Conservation (phyloP, 1,140 invertebrate genomes). For the Oncopeltus fasciatus region DNA sequence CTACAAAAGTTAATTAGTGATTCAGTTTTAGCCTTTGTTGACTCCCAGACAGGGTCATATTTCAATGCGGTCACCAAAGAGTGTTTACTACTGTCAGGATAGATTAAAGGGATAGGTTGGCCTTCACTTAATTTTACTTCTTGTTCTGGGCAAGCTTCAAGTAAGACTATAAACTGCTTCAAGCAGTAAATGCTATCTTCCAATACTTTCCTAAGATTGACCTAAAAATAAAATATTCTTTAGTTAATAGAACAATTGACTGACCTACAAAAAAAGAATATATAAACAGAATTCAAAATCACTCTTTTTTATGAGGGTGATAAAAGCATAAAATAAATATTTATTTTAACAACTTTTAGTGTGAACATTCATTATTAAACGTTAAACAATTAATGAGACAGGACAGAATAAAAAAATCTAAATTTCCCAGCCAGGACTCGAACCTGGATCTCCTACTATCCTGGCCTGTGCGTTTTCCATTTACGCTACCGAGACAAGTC, state of each 20-base stretch:
- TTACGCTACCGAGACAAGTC: too few relatives aligned
- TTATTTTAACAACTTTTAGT: too few relatives aligned
- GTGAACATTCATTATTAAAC: too few relatives aligned
- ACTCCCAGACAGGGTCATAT: constrained; percentile 18
- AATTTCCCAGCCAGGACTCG: too few relatives aligned
- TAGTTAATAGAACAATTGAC: too few relatives aligned
- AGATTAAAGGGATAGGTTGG: neutral
- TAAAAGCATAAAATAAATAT: too few relatives aligned
- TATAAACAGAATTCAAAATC: too few relatives aligned
- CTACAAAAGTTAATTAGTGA: neutral
- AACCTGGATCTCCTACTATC: too few relatives aligned
- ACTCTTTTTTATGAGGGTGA: too few relatives aligned
- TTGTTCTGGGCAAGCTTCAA: constrained; percentile 42
- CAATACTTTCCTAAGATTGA: constrained; percentile 26
- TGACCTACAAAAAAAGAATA: neutral
- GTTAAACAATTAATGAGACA: too few relatives aligned
- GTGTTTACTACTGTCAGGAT: neutral
- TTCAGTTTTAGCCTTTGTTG: constrained; percentile 15
- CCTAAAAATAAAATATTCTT: constrained; percentile 5
- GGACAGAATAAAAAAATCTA: too few relatives aligned
- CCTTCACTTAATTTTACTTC: neutral
- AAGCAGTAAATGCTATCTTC: constrained; percentile 35
- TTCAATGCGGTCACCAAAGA: constrained; percentile 16
- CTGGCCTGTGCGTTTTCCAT: too few relatives aligned
- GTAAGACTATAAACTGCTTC: constrained; percentile 41